Evolutionary conservation across 1,140 invertebrate genomes (phyloP).

Genomic region (Apis laboriosa): DNA sequence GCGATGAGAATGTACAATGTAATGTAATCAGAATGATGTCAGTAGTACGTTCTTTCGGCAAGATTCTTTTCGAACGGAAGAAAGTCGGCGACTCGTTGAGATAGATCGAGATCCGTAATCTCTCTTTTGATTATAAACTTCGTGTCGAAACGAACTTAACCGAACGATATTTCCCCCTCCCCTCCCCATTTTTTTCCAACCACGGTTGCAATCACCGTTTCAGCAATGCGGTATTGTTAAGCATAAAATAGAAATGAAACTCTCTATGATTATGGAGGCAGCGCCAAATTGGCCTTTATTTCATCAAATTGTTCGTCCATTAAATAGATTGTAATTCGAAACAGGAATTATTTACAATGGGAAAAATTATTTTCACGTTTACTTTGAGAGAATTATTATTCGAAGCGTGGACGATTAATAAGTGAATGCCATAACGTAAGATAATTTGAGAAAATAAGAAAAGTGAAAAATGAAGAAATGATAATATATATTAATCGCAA

Average conservation of each 20-base stretch:
- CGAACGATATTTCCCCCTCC: not conserved
- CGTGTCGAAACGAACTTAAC: not conserved
- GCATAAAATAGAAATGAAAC: not conserved
- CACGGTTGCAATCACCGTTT: not conserved
- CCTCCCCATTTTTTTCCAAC: not conserved
- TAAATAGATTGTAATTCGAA: not conserved
- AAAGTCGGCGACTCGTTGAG: not conserved
- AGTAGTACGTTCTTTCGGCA: constrained; percentile 54
- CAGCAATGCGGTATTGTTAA: not conserved
- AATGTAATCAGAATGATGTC: constrained; percentile 66
- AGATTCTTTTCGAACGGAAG: not conserved
- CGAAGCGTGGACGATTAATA: too few relatives aligned
- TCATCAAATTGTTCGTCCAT: not conserved
- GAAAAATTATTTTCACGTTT: too few relatives aligned
- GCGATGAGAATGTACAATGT: constrained; percentile 56
- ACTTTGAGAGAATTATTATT: too few relatives aligned
- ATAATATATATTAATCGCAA: not conserved
- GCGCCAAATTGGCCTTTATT: too few relatives aligned
- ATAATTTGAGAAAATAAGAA: not conserved
- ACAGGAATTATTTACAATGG: too few relatives aligned
- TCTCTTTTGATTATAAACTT: not conserved
- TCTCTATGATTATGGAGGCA: not conserved
- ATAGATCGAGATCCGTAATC: constrained; percentile 1
- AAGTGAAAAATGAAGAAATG: not conserved
- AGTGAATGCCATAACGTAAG: too few relatives aligned